A percentile compares a stretch with the other conserved stretches of the same genome.
Evolutionary conservation across 2,888 invertebrate species (phyloP).

Genomic region (Caenorhabditis sp.): DNA sequence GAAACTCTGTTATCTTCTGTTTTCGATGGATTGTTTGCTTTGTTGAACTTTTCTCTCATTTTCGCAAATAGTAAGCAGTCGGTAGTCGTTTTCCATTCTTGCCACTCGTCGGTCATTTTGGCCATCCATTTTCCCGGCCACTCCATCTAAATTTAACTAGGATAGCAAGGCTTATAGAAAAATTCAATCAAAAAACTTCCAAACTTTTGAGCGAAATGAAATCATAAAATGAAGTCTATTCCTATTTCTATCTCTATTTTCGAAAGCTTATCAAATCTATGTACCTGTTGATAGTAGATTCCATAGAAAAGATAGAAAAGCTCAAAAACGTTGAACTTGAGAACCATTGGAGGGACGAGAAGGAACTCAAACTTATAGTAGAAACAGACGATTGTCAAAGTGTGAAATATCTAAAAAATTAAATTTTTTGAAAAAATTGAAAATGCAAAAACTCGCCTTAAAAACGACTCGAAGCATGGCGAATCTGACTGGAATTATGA

Average conservation of each 20-base stretch:
- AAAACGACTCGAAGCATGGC: background rate
- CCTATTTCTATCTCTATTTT: too few relatives aligned
- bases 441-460: background rate
- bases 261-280: background rate
- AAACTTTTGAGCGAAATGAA: too few relatives aligned
- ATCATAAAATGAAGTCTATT: too few relatives aligned
- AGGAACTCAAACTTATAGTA: background rate
- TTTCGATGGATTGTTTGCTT: too few relatives aligned
- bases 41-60: too few relatives aligned
- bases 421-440: background rate
- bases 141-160: conserved; percentile 8
- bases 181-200: too few relatives aligned
- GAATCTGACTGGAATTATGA: background rate
- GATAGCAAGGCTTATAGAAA: too few relatives aligned
- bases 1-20: too few relatives aligned
- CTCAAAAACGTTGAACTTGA: background rate
- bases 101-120: conserved; percentile 1
- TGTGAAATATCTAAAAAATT: background rate
- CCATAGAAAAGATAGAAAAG: background rate
- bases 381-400: background rate
- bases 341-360: background rate
- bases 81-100: conserved; percentile 7
- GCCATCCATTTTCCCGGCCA: conserved; percentile 18
- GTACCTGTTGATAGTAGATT: background rate
- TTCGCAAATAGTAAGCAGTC: too few relatives aligned